Evolutionary conservation across 1,140 invertebrate species (phyloP), one percentile per base, ranked within the genome.

Genomic region (Drosophila parvula): DNA sequence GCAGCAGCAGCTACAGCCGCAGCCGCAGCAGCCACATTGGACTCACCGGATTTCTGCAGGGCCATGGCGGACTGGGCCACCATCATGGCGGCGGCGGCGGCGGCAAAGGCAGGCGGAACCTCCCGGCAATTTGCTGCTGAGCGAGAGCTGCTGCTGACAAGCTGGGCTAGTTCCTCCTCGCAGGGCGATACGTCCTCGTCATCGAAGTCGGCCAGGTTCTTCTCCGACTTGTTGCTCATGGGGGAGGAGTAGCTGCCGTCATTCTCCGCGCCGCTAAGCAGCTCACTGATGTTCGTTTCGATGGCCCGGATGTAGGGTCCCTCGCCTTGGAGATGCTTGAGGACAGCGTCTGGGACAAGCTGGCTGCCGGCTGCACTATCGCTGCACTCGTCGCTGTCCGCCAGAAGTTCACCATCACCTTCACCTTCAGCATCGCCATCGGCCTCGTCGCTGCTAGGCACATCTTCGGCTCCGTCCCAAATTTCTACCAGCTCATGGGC

Each of bases 131-230:
- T 75, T 0, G 74, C 80, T 22, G 22, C 22, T 22, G 22, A 22
- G 53, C 90, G 79, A 1, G 79, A 78, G 34, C 22, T 22, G 22
- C 22, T 22, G 22, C 71, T 90, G 0, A 91, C 91, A 41, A 92
- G 56, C 53, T 92, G 89, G 4, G 81, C 90, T 30, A 98, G 92
- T 92, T 98, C 97, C 78, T 98, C 97, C 90, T 98, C 96, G 92
- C 96, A 96, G 27, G 95, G 96, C 38, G 96, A 97, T 79, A 98
- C 97, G 88, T 98, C 97, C 28, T 97, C 98, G 28, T 97, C 98
- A 78, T 98, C 97, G 88, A 98, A 97, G 92, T 98, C 97, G 0
- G 97, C 97, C 94, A 98, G 95, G 92, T 98, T 98, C 74, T 98
- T 98, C 78, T 98, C 97, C n/a, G 97, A 98, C 93, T 98, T 98